These are phyloP conservation scores for Hydropsyche betteni DNA, from an alignment of 2,888 invertebrate species.

Conservation along the genomic window DNA sequence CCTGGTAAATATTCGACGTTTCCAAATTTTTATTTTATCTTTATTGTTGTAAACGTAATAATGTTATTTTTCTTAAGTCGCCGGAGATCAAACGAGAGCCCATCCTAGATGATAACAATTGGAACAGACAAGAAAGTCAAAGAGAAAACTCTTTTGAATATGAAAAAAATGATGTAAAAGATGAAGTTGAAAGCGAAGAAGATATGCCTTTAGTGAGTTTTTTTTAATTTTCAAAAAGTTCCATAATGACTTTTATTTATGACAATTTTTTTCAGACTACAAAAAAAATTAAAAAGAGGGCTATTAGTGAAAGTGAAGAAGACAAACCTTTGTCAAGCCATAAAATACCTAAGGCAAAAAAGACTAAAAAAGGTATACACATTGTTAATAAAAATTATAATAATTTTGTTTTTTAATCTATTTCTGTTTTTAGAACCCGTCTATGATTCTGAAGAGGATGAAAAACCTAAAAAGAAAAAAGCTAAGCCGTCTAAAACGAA, in stretches of 20 bases:
- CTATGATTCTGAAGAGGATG: conserved; percentile 65
- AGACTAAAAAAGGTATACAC: conserved; percentile 65
- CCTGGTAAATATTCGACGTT: conserved; percentile 41
- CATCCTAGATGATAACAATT: conserved; percentile 55
- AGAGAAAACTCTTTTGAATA: conserved; percentile 56
- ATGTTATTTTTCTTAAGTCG: conserved; percentile 3
- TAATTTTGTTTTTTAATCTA: conserved; percentile 1
- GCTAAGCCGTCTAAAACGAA: conserved; percentile 56
- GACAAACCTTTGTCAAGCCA: conserved; percentile 73
- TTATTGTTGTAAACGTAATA: not conserved
- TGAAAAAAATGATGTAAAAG: conserved; percentile 62
- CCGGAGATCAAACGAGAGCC: conserved; percentile 38
- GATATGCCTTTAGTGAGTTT: conserved; percentile 77
- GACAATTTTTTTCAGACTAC: conserved; percentile 54
- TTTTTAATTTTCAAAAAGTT: not conserved
- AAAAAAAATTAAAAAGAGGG: conserved; percentile 59
- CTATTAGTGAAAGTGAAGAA: conserved; percentile 71
- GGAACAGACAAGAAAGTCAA: conserved; percentile 54
- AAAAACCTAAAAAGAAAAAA: conserved; percentile 68
- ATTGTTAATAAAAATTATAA: no score
- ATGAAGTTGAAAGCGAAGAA: conserved; percentile 73
- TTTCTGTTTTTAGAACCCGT: conserved; percentile 56
- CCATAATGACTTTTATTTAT: not conserved
- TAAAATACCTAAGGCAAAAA: conserved; percentile 68
- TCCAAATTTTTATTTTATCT: conserved; percentile 35